Evolutionary conservation across 2,113 vertebrate genomes (phyloP), one percentile per base, ranked within the genome.

Genomic region (Sprattus sprattus): DNA sequence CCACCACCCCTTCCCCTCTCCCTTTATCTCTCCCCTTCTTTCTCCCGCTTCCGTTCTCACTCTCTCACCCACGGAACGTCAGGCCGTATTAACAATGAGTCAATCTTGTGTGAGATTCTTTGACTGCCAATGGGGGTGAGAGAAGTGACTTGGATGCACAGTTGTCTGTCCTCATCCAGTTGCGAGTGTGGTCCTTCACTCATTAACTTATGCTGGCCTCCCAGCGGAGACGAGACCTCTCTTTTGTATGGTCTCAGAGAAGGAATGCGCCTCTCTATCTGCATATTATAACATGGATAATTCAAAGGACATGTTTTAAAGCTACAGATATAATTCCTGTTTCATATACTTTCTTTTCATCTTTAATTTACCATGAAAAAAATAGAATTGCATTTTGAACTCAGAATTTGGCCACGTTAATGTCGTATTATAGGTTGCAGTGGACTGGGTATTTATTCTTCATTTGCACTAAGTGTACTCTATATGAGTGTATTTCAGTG

Each of bases 31-130:
- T 94, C 92, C 92, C 11, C 88, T 15, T 20, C 52, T 54, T 54
- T 54, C 92, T 92, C 89, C 92, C 91, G 92, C 89, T 86, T 89
- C 91, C 92, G 89, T 86, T 92, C 91, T 93, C 92, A 93, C 71
- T 78, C 71, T 93, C 93, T 86, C 90, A 92, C 91, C 93, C 93
- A 93, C 94, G 89, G 93, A 92, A 93, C 94, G 94, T 95, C 94
- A 95, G 94, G 92, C 94, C 92, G 92, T 88, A 93, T 95, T 95
- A 95, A 95, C 94, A 95, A 95, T 95, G 93, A 95, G 95, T 95
- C 94, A 95, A 95, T 95, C 94, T 95, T 95, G 92, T 89, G 92
- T 91, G 92, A 91, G 90, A 91, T 93, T 94, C 94, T 95, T 95
- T 95, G 94, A 95, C 94, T 94, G 94, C 93, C 94, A 94, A 94